Conservation (phyloP, 2,797 vertebrate species). For the Dipus sagitta region DNA sequence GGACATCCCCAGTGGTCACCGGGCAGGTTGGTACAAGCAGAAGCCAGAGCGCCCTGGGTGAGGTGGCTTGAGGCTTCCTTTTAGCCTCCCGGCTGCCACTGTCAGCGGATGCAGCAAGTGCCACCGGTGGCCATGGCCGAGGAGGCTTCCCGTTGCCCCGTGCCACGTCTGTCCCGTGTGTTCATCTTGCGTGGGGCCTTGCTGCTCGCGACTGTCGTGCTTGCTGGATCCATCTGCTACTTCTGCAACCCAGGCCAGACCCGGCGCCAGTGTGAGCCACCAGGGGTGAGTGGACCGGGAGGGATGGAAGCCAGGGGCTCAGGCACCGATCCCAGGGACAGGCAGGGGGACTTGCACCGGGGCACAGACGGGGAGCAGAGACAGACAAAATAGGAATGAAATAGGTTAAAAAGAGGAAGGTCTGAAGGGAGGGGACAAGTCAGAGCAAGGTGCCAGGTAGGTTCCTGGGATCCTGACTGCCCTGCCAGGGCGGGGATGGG, state of each 20-base stretch:
- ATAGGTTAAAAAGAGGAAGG: not conserved
- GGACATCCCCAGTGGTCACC: constrained; percentile 58
- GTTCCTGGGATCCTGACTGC: too few species aligned
- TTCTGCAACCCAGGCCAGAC: not conserved
- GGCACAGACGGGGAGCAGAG: not conserved
- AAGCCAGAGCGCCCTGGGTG: not conserved
- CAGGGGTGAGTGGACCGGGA: constrained; percentile 40
- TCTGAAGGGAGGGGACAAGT: too few species aligned
- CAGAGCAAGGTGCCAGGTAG: not conserved
- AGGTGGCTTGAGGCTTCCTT: not conserved
- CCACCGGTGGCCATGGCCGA: not conserved
- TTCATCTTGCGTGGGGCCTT: not conserved
- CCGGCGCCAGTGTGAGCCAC: not conserved
- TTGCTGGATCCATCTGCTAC: fast-evolving
- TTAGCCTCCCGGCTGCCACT: not conserved
- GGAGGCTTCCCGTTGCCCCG: not conserved
- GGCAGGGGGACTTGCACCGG: not conserved
- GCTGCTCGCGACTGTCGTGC: fast-evolving
- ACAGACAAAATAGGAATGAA: not conserved
- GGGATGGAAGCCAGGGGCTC: not conserved
- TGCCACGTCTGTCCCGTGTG: not conserved
- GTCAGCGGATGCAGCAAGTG: not conserved
- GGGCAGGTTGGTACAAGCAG: not conserved
- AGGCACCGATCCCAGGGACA: too few species aligned
- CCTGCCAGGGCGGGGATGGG: not conserved